Evolutionary conservation across 2,113 vertebrate genomes (phyloP).

Genomic region (Toxotes jaculatrix): DNA sequence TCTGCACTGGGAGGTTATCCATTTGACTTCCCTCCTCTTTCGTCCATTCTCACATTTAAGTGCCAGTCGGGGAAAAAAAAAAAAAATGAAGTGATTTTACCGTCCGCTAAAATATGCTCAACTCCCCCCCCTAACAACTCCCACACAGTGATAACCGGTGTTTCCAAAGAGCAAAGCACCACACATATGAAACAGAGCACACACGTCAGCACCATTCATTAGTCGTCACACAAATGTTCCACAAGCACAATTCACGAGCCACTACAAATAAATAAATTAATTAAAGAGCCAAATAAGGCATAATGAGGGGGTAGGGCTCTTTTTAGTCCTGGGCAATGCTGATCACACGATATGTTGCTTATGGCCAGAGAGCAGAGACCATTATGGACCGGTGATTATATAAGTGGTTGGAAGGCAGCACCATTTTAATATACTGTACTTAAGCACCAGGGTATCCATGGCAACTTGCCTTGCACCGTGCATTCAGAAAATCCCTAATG

Average conservation of each 20-base stretch:
- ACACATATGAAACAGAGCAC: slow-evolving; percentile 6
- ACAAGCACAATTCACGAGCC: slow-evolving; percentile 73
- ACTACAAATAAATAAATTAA: slow-evolving; percentile 52
- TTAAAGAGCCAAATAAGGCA: slow-evolving; percentile 57
- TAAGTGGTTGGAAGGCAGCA: slow-evolving; percentile 81
- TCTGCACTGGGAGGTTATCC: slow-evolving; percentile 63
- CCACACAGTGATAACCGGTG: slow-evolving; percentile 39
- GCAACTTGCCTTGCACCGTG: slow-evolving; percentile 81
- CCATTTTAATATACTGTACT: slow-evolving; percentile 84
- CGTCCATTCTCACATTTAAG: slow-evolving; percentile 39
- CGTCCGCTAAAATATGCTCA: slow-evolving; percentile 49
- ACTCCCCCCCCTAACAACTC: slow-evolving; percentile 49
- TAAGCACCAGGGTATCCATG: slow-evolving; percentile 86
- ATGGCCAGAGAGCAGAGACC: slow-evolving; percentile 79
- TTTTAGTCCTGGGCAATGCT: slow-evolving; percentile 62
- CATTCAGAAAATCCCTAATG: slow-evolving; percentile 83
- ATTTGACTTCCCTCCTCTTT: slow-evolving; percentile 57
- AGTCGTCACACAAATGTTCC: slow-evolving; percentile 67
- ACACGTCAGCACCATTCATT: slow-evolving; percentile 45
- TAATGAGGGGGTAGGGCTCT: slow-evolving; percentile 62
- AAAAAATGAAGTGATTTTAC: slow-evolving; percentile 51
- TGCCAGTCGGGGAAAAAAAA: slow-evolving; percentile 40
- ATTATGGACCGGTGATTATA: slow-evolving; percentile 83
- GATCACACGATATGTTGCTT: slow-evolving; percentile 78
- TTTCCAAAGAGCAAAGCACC: slow-evolving; percentile 38